These are phyloP conservation scores for Microctenopoma lineatum DNA, from an alignment of 2,797 vertebrate genomes.

Conservation along the genomic window DNA sequence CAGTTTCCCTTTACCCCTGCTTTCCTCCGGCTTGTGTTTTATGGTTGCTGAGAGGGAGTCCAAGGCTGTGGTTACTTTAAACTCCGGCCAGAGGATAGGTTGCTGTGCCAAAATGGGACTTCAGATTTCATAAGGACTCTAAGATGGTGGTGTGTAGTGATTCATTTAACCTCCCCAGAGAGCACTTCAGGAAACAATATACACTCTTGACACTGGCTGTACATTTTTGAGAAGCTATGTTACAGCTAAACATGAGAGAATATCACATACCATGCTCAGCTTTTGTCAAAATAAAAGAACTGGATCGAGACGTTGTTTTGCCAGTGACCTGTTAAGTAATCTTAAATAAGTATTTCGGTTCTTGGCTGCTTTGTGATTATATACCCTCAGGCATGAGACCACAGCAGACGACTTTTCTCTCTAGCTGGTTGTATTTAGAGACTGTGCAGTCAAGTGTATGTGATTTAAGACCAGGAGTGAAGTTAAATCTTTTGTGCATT, in stretches of 20 bases:
- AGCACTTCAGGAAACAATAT: conserved; percentile 4
- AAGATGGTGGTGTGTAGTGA: not conserved
- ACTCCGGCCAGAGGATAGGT: conserved; percentile 52
- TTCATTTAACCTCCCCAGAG: conserved; percentile 9
- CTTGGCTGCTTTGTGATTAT: conserved; percentile 64
- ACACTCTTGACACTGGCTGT: conserved; percentile 36
- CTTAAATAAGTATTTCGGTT: conserved; percentile 57
- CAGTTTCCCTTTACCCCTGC: conserved; percentile 36
- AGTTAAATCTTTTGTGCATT: conserved; percentile 36
- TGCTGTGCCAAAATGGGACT: conserved; percentile 46
- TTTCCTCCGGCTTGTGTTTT: conserved; percentile 53
- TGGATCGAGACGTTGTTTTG: conserved; percentile 21
- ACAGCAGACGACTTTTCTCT: conserved; percentile 48
- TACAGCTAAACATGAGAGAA: conserved; percentile 2
- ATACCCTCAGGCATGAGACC: conserved; percentile 35
- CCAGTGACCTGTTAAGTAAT: conserved; percentile 57
- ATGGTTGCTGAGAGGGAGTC: conserved; percentile 51
- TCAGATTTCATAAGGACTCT: conserved; percentile 49
- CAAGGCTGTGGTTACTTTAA: conserved; percentile 70
- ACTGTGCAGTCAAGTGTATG: conserved; percentile 44
- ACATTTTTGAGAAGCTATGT: conserved; percentile 22
- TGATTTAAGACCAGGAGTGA: conserved; percentile 54
- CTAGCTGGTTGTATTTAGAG: conserved; percentile 60
- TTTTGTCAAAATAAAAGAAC: conserved; percentile 17
- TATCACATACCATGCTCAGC: conserved; percentile 13